These are phyloP conservation scores for Daktulosphaira vitifoliae DNA, from an alignment of 1,140 invertebrate species.

Conservation along the genomic window DNA sequence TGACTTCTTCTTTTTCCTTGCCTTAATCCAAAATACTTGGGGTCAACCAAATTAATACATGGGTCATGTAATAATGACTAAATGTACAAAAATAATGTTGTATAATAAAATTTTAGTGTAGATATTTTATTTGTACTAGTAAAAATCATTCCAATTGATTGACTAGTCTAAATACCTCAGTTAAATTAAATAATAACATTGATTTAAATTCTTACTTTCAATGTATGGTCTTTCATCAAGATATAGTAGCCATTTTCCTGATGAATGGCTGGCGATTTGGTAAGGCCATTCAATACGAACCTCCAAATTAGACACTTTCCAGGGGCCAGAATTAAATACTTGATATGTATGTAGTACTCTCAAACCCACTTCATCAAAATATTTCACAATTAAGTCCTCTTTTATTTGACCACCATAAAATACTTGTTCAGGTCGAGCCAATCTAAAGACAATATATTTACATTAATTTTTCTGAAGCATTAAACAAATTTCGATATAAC, in stretches of 20 bases:
- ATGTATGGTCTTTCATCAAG: conserved; percentile 68
- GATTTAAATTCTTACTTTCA: conserved; percentile 49
- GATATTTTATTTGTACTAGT: no score
- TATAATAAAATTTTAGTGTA: background rate
- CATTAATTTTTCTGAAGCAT: no score
- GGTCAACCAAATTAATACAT: conserved; percentile 6
- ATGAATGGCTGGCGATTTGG: conserved; percentile 66
- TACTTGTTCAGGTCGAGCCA: conserved; percentile 62
- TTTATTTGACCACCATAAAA: conserved; percentile 76
- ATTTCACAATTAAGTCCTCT: conserved; percentile 71
- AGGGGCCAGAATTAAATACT: conserved; percentile 80
- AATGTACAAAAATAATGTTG: background rate
- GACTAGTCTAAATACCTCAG: no score
- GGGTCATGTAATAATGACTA: background rate
- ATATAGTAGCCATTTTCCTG: conserved; percentile 86
- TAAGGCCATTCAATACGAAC: conserved; percentile 84
- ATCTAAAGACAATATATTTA: conserved; percentile 48
- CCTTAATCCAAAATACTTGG: no score
- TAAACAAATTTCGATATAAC: no score
- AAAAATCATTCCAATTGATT: background rate
- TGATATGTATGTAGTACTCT: conserved; percentile 75
- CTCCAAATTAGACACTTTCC: conserved; percentile 64
- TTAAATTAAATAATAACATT: background rate
- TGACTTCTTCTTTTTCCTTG: conserved; percentile 10
- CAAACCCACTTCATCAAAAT: conserved; percentile 76